Conservation (phyloP, 2,797 vertebrate species). For the Sebastes nivosus region DNA sequence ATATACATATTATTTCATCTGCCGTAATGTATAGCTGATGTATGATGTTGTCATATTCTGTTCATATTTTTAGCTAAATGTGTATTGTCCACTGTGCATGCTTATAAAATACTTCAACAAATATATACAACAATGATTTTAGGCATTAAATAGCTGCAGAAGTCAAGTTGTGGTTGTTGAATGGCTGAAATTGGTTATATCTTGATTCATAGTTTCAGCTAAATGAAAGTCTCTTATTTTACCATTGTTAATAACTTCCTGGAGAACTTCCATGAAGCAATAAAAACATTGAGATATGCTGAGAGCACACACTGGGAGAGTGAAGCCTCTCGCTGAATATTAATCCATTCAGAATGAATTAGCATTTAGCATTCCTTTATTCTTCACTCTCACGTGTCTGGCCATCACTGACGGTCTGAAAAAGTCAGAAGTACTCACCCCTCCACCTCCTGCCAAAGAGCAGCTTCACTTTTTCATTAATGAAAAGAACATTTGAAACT, state of each 20-base stretch:
- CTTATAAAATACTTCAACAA: not conserved
- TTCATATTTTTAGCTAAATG: not conserved
- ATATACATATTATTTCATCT: not conserved
- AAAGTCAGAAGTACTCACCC: not conserved
- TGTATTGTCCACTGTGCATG: not conserved
- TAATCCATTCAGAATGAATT: constrained; percentile 43
- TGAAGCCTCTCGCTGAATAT: constrained; percentile 35
- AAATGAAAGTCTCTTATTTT: not conserved
- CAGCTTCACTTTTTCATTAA: constrained; percentile 16
- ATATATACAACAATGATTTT: not conserved
- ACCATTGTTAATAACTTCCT: constrained; percentile 8
- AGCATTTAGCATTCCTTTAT: constrained; percentile 17
- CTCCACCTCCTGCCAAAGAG: not conserved
- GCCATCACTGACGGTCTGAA: constrained; percentile 12
- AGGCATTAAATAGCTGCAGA: not conserved
- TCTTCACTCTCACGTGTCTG: constrained; percentile 12
- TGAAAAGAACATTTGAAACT: constrained; percentile 23
- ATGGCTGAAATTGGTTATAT: not conserved
- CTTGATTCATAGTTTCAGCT: not conserved
- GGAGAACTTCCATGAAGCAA: constrained; percentile 29
- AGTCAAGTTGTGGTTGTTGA: not conserved
- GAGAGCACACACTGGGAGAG: constrained; percentile 23
- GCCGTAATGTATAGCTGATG: not conserved
- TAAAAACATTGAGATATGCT: constrained; percentile 30
- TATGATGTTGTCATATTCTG: not conserved